A percentile compares a stretch with the other conserved stretches of the same genome.
Evolutionary conservation across 1,140 invertebrate genomes (phyloP).

Genomic region (Drosophila carrolli): DNA sequence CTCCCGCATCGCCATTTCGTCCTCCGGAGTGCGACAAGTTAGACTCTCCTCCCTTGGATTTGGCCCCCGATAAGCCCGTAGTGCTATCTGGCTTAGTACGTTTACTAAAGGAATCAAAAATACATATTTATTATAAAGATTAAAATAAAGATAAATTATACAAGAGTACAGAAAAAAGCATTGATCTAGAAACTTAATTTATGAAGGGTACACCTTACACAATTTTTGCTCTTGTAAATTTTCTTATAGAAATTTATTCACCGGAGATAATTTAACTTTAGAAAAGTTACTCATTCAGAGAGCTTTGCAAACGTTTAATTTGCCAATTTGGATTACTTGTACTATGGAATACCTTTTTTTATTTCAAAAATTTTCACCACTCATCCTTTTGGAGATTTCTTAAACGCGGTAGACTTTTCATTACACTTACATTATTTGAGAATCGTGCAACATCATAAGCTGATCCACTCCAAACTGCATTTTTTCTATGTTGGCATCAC

Average conservation of each 20-base stretch:
- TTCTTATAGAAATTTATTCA: too few species aligned
- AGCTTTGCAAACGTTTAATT: too few species aligned
- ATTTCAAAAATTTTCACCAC: too few species aligned
- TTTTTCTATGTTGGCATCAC: constrained; percentile 74
- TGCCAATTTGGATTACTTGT: too few species aligned
- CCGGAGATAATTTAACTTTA: too few species aligned
- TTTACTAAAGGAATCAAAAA: constrained; percentile 35
- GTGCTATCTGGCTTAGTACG: constrained; percentile 72
- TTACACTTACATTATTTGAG: constrained; percentile 71
- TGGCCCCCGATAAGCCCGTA: constrained; percentile 32
- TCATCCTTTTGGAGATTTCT: not conserved
- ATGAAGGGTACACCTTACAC: too few species aligned
- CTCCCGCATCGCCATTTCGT: constrained; percentile 34
- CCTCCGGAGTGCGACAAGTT: constrained; percentile 34
- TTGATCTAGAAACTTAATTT: too few species aligned
- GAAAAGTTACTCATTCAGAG: too few species aligned
- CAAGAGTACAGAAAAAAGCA: too few species aligned
- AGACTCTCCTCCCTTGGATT: constrained; percentile 52
- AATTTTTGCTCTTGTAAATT: too few species aligned
- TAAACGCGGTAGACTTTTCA: not conserved
- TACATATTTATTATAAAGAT: not conserved
- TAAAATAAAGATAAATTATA: too few species aligned
- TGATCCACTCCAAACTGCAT: constrained; percentile 82
- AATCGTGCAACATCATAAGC: constrained; percentile 73
- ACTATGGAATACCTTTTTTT: too few species aligned